phyloP scores from a whole-genome alignment of 2,888 invertebrate species.

The Lasioglossum vierecki region DNA sequence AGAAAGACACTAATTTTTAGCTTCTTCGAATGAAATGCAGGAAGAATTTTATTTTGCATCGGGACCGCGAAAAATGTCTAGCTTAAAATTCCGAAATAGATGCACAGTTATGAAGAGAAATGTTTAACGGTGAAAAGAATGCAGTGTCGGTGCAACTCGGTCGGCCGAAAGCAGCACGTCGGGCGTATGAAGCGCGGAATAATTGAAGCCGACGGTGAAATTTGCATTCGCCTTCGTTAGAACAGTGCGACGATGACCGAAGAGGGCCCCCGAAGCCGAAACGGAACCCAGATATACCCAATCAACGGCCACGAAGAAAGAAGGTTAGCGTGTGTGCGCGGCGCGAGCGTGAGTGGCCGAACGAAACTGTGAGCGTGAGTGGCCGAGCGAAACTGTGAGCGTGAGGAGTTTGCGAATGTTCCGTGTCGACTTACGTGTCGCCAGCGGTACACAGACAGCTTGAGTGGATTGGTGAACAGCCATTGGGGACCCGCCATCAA shows the following conservation, averaged over 20 bases:
- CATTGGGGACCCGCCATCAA: slow-evolving; percentile 56
- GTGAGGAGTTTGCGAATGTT: neutral
- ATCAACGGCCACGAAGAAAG: slow-evolving; percentile 54
- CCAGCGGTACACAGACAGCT: slow-evolving; percentile 49
- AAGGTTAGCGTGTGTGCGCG: slow-evolving; percentile 29
- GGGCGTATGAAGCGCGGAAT: neutral
- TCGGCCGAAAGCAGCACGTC: neutral
- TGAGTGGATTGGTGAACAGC: slow-evolving; percentile 56
- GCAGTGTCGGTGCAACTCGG: neutral
- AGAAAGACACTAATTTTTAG: too few species aligned
- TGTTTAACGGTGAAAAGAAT: neutral
- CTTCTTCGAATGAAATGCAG: too few species aligned
- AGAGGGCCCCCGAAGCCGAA: slow-evolving; percentile 48
- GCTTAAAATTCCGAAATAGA: neutral
- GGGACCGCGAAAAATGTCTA: neutral
- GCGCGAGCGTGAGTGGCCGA: neutral
- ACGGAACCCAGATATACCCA: slow-evolving; percentile 57
- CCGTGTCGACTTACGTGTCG: slow-evolving; percentile 51
- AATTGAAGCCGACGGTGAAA: slow-evolving; percentile 34
- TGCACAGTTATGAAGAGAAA: neutral
- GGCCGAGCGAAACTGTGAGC: neutral
- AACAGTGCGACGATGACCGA: slow-evolving; percentile 52
- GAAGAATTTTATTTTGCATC: too few species aligned
- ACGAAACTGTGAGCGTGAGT: neutral
- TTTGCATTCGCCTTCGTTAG: slow-evolving; percentile 63